Conservation (phyloP, 2,797 vertebrate species). For the Mycteria americana region DNA sequence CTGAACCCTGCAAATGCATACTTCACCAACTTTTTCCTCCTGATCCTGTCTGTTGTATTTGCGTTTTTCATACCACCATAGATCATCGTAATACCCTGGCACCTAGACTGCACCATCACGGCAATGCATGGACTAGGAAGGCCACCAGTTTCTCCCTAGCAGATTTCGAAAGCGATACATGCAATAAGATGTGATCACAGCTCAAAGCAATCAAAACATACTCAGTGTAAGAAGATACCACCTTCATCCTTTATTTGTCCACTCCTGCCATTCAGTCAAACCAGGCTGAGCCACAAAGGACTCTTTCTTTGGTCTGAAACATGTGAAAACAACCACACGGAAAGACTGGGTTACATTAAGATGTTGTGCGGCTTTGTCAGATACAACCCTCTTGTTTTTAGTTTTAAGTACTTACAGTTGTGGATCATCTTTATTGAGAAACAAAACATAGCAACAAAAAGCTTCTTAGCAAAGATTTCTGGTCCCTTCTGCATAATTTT, state of each 20-base stretch:
- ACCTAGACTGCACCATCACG: not conserved
- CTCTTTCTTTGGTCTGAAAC: conserved; percentile 16
- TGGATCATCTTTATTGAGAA: conserved; percentile 37
- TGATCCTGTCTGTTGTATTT: not conserved
- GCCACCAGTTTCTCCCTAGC: not conserved
- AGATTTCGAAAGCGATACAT: not conserved
- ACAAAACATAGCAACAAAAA: conserved; percentile 51
- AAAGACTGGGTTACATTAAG: conserved; percentile 31
- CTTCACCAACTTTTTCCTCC: not conserved
- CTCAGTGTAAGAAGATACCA: not conserved
- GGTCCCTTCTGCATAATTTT: conserved; percentile 46
- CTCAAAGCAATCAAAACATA: conserved; percentile 1
- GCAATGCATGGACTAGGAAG: not conserved
- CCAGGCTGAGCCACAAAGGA: conserved; percentile 9
- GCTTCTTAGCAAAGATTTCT: conserved; percentile 45
- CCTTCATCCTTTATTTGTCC: conserved; percentile 7
- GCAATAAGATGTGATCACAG: not conserved
- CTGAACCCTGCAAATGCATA: not conserved
- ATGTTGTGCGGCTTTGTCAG: conserved; percentile 17
- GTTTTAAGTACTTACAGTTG: conserved; percentile 58
- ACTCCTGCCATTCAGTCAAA: not conserved
- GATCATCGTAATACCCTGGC: not conserved
- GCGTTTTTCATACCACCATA: not conserved
- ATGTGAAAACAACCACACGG: conserved; percentile 13
- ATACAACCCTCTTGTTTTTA: conserved; percentile 24